A percentile compares a stretch with the other conserved stretches of the same genome.
Conservation (phyloP, 2,797 vertebrate species). For the Argentina silus region DNA sequence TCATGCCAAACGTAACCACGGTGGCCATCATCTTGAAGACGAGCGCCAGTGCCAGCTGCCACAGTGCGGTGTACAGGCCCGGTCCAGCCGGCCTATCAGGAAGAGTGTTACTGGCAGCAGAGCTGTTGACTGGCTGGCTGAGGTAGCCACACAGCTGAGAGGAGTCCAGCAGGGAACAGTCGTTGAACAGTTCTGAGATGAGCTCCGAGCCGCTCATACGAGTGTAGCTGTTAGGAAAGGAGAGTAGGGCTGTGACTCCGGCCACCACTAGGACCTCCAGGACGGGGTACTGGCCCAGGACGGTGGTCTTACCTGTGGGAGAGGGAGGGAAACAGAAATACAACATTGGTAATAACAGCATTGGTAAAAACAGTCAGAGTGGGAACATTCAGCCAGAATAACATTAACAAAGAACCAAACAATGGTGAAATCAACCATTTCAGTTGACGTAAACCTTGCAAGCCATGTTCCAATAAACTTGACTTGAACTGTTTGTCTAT, state of each 20-base stretch:
- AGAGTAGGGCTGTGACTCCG: slow-evolving; percentile 84
- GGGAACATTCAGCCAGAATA: no score
- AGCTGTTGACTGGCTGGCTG: slow-evolving; percentile 76
- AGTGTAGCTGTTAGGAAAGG: slow-evolving; percentile 93
- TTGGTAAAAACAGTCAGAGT: no score
- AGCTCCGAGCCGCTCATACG: slow-evolving; percentile 87
- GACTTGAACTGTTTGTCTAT: no score
- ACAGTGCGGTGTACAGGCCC: slow-evolving; percentile 82
- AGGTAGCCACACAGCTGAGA: slow-evolving; percentile 87
- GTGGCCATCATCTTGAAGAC: slow-evolving; percentile 87
- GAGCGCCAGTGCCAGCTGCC: slow-evolving; percentile 85
- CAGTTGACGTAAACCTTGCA: no score
- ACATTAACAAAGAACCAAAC: no score
- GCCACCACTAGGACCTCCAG: slow-evolving; percentile 84
- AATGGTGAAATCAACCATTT: no score
- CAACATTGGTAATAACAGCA: no score
- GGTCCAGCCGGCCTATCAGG: slow-evolving; percentile 79
- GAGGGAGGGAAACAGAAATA: no score
- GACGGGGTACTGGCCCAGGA: slow-evolving; percentile 89
- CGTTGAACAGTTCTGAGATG: slow-evolving; percentile 88
- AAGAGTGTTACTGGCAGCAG: slow-evolving; percentile 76
- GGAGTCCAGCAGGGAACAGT: slow-evolving; percentile 85
- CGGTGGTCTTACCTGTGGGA: slow-evolving; percentile 90
- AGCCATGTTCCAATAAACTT: no score
- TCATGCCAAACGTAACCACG: slow-evolving; percentile 89